Base-by-base conservation (phyloP, 2,113 vertebrate genomes). In the Casuarius casuarius region DNA sequence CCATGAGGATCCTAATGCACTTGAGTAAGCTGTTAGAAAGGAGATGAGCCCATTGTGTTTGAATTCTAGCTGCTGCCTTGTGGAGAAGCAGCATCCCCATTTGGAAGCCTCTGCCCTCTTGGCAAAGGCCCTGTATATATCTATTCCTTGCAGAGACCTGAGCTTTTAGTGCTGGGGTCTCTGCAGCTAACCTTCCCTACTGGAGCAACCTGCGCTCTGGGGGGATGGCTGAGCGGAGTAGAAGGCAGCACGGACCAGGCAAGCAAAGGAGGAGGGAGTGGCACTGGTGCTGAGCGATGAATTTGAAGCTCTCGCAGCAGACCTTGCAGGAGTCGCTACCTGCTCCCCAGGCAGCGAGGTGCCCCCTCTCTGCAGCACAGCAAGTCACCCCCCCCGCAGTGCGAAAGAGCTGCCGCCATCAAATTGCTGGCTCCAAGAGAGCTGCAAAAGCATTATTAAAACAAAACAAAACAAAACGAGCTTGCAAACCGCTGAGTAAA, bases 231-330 rank as follows among this genome's bases (percentile, higher is more conserved):
- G 87, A 81, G 70, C 16, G 7, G 66, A 63, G 59, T 33, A 2
- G 0, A 15, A 18, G 7, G 12, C 1, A 12, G 35, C 22, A 66
- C 25, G 12, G 61, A 7, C 20, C 17, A 3, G 31, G 8, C 31
- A 44, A 26, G 8, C n/a, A 58, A 29, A 2, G 22, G 56, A 58
- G 65, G 42, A 46, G 11, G n/a, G 20, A 44, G 33, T 51, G 63
- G 23, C 52, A 4, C 46, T 3, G 12, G 8, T 5, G 40, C 72
- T 13, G 35, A 68, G 48, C n/a, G 26, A 4, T 11, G 11, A 25
- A n/a, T 58, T 51, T 22, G 72, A 6, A 51, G 2, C 44, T 12
- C 31, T 62, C 31, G 5, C 31, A 51, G 44, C 48, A 42, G 54
- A 13, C n/a, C 6, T 15, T 4, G 20, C 10, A 25, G 51, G 65